Base-by-base conservation (phyloP, 2,113 vertebrate species). In the Engystomops pustulosus region DNA sequence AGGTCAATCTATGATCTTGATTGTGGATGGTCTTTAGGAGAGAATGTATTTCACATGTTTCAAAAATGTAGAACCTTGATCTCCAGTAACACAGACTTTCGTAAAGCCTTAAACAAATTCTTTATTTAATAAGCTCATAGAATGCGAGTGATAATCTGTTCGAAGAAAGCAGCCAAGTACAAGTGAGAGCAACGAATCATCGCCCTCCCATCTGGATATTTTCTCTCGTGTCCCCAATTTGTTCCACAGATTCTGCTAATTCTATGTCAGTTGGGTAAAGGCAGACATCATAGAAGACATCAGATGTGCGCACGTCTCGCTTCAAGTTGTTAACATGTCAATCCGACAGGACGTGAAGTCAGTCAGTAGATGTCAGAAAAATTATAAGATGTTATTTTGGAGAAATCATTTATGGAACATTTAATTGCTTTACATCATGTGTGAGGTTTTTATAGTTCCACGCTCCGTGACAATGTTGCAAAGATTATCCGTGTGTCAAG, bases 121-220 rank as follows among this genome's bases (percentile, higher is more conserved):
- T 18, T 58, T 23, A 53, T 58, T 49, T 23, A 81, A 68, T 70
- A 70, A 7, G 2, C 23, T 36, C 47, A 15, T 38, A 70, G 51
- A 49, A 69, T 51, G 65, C 70, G 77, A 67, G 41, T 25, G 36
- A 65, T 69, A 51, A 67, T 80, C 62, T 80, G 62, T 71, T 71
- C 68, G 72, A 58, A 45, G 34, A 41, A 55, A 32, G 32, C 32
- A 32, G 80, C 68, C 49, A 72, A 82, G 49, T 80, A 69, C 60
- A 47, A 74, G 3, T 68, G 10, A 72, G 70, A 72, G 45, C 80
- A 55, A 34, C 80, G n/a, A 58, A 72, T 82, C 68, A 82, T 25
- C 4, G 23, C 3, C 3, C 15, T 23, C 65, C 80, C 80, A 82
- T 82, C 80, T 82, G 80, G 68, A 55, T 82, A 23, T 72, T 32